Conservation (phyloP, 2,888 invertebrate genomes). For the Leptarthrus brevirostris region DNA sequence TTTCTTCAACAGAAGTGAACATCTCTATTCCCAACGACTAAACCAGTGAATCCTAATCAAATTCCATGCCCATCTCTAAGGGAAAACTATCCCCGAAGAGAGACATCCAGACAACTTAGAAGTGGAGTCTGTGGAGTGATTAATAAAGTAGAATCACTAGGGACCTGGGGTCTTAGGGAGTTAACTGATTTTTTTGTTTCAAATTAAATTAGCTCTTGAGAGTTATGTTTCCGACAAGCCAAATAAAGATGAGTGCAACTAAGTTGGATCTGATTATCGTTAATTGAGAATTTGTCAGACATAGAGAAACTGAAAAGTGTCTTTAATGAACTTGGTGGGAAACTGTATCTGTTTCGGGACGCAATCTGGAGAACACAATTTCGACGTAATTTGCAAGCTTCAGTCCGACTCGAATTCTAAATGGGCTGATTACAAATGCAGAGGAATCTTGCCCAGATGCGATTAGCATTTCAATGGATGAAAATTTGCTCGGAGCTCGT, state of each 20-base stretch:
- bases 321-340: background rate
- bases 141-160: slow-evolving; percentile 15
- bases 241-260: background rate
- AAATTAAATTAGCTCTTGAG: slow-evolving; percentile 28
- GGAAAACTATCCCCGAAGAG: slow-evolving; percentile 14
- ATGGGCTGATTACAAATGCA: slow-evolving; percentile 34
- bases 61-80: background rate
- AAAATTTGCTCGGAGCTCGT: slow-evolving; percentile 34
- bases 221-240: background rate
- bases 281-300: slow-evolving; percentile 32
- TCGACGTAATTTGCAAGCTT: slow-evolving; percentile 20
- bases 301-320: background rate
- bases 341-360: slow-evolving; percentile 31
- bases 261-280: slow-evolving; percentile 22
- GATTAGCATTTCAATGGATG: slow-evolving; percentile 38
- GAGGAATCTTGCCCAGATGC: slow-evolving; percentile 26
- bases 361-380: background rate
- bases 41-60: no score
- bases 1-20: background rate
- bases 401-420: slow-evolving; percentile 28
- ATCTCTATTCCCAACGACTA: background rate
- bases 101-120: background rate
- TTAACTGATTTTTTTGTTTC: background rate
- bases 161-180: no score
- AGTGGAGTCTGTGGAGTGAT: no score